Percentiles rank a stretch among this genome's conserved stretches.
phyloP scores from a whole-genome alignment of 2,113 vertebrate genomes.

The Siniperca chuatsi region DNA sequence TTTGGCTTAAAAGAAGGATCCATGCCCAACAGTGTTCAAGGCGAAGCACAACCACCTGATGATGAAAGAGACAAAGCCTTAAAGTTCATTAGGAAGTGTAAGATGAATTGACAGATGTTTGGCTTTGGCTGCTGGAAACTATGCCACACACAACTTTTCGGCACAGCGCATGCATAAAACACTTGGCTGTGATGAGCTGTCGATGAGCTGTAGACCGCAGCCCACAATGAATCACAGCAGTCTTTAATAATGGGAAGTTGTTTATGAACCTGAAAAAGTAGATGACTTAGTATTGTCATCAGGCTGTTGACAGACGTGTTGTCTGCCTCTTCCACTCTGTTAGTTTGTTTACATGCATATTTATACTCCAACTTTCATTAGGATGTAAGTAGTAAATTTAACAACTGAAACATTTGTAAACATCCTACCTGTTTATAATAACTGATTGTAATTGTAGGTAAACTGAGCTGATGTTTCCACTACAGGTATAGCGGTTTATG shows the following conservation, averaged over 20 bases:
- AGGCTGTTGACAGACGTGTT: slow-evolving; percentile 22
- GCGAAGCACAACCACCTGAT: background rate
- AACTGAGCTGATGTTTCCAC: background rate
- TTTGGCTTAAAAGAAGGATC: background rate
- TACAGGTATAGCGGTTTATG: background rate
- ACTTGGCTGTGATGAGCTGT: slow-evolving; percentile 36
- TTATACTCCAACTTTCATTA: background rate
- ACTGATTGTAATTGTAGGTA: background rate
- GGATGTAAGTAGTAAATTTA: background rate
- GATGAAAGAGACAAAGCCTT: slow-evolving; percentile 15
- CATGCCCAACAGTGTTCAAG: slow-evolving; percentile 7
- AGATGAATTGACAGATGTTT: slow-evolving; percentile 74
- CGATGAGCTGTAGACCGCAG: slow-evolving; percentile 48
- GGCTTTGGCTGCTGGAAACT: slow-evolving; percentile 53
- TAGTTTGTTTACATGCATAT: slow-evolving; percentile 15
- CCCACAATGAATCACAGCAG: slow-evolving; percentile 46
- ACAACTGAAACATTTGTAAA: slow-evolving; percentile 7
- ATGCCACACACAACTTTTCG: slow-evolving; percentile 49
- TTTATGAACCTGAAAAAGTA: slow-evolving; percentile 39
- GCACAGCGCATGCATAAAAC: slow-evolving; percentile 46
- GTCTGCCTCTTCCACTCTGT: slow-evolving; percentile 23
- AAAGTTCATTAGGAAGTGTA: slow-evolving; percentile 72
- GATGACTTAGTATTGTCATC: slow-evolving; percentile 60
- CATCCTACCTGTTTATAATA: background rate
- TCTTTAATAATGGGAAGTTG: slow-evolving; percentile 63